Evolutionary conservation across 1,140 invertebrate species (phyloP).

Genomic region (Sitodiplosis mosellana): DNA sequence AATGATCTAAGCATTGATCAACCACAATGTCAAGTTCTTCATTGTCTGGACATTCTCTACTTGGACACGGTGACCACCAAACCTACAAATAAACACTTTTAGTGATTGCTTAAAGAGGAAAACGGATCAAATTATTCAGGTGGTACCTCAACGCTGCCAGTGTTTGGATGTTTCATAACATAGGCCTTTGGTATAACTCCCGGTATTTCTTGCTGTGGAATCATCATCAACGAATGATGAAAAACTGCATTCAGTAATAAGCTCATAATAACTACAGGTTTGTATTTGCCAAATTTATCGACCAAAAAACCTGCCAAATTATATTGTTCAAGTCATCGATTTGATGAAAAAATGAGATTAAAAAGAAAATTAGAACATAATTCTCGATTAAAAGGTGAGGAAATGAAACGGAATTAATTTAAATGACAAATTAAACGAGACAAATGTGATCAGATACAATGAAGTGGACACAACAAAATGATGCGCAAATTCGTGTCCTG

Average conservation of each 20-base stretch:
- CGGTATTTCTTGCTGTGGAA: slow-evolving; percentile 53
- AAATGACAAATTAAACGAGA: not conserved
- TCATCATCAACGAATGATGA: slow-evolving; percentile 49
- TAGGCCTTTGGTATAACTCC: slow-evolving; percentile 49
- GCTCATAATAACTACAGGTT: slow-evolving; percentile 53
- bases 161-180: slow-evolving; percentile 46
- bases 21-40: slow-evolving; percentile 49
- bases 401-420: not conserved
- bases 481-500: too few species aligned
- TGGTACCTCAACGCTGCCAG: slow-evolving; percentile 42
- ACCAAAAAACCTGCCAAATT: slow-evolving; percentile 47
- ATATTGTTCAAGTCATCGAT: not conserved
- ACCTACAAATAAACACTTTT: slow-evolving; percentile 27
- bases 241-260: slow-evolving; percentile 50
- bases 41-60: slow-evolving; percentile 50
- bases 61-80: slow-evolving; percentile 61
- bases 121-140: not conserved
- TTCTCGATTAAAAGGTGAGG: not conserved
- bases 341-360: not conserved
- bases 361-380: not conserved
- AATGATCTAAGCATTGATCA: slow-evolving; percentile 48
- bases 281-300: slow-evolving; percentile 65
- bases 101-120: not conserved
- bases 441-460: not conserved
- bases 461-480: not conserved